These are phyloP conservation scores for Sitobion miscanthi DNA, from an alignment of 1,140 invertebrate species.

Conservation along the genomic window DNA sequence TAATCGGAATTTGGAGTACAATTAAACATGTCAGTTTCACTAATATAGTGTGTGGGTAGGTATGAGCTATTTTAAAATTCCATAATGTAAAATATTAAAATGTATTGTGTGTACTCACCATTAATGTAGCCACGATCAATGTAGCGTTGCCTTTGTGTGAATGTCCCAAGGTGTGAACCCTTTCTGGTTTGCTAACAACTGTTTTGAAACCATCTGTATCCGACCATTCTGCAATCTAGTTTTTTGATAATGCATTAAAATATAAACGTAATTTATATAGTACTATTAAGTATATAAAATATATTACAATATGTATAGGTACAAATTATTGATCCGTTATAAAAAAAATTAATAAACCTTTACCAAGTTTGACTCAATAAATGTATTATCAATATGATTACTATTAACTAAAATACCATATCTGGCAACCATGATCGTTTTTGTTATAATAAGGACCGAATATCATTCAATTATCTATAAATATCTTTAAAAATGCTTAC, in stretches of 20 bases:
- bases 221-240: constrained; percentile 90
- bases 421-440: not conserved
- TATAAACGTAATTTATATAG: not conserved
- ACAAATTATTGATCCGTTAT: not conserved
- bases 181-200: constrained; percentile 77
- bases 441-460: not conserved
- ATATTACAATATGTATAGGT: no score
- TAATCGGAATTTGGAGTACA: not conserved
- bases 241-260: not conserved
- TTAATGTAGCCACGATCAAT: constrained; percentile 33
- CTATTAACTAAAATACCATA: not conserved
- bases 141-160: constrained; percentile 49
- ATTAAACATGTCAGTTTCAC: not conserved
- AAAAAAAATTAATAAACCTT: not conserved
- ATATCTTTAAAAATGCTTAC: constrained; percentile 63
- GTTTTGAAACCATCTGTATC: constrained; percentile 79
- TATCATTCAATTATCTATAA: not conserved
- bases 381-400: not conserved
- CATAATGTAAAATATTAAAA: not conserved
- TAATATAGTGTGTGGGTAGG: not conserved
- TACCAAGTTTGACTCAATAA: not conserved
- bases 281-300: not conserved
- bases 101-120: not conserved
- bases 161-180: constrained; percentile 54
- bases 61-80: not conserved